phyloP scores from a whole-genome alignment of 2,888 invertebrate genomes.

The Drosophila lutescens region DNA sequence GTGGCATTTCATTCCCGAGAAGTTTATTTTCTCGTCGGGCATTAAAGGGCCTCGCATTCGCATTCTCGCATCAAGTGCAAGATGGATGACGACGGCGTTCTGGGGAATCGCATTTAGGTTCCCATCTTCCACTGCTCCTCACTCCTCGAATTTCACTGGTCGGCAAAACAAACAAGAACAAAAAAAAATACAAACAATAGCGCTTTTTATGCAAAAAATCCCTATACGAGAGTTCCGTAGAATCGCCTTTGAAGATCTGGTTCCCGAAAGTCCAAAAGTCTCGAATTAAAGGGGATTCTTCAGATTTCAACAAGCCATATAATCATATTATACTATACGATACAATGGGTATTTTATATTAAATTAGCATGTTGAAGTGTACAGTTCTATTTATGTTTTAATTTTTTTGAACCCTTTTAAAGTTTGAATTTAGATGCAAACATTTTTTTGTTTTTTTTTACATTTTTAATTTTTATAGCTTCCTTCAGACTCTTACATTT shows the following conservation, averaged over 20 bases:
- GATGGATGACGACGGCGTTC: conserved; percentile 25
- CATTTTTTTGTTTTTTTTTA: neutral
- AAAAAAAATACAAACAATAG: neutral
- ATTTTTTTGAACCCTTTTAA: neutral
- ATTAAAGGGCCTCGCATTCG: conserved; percentile 11
- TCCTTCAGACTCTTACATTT: neutral
- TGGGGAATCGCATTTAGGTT: conserved; percentile 5
- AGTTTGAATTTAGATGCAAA: too few relatives aligned
- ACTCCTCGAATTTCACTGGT: conserved; percentile 25
- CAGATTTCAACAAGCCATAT: conserved; percentile 18
- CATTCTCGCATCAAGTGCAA: conserved; percentile 26
- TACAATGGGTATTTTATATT: too few relatives aligned
- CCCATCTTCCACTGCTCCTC: neutral
- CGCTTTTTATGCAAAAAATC: conserved; percentile 12
- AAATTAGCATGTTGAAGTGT: too few relatives aligned
- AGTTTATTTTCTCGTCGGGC: conserved; percentile 22
- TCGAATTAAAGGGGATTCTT: conserved; percentile 25
- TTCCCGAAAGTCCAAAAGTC: conserved; percentile 24
- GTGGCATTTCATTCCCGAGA: conserved; percentile 14
- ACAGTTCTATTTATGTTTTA: neutral
- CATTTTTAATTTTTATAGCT: neutral
- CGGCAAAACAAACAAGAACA: conserved; percentile 1
- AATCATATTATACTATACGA: too few relatives aligned
- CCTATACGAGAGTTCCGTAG: conserved; percentile 14
- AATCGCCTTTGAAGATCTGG: conserved; percentile 28